Percentiles rank a stretch among this genome's conserved stretches.
phyloP scores from a whole-genome alignment of 2,797 vertebrate genomes.

The Squalus acanthias region DNA sequence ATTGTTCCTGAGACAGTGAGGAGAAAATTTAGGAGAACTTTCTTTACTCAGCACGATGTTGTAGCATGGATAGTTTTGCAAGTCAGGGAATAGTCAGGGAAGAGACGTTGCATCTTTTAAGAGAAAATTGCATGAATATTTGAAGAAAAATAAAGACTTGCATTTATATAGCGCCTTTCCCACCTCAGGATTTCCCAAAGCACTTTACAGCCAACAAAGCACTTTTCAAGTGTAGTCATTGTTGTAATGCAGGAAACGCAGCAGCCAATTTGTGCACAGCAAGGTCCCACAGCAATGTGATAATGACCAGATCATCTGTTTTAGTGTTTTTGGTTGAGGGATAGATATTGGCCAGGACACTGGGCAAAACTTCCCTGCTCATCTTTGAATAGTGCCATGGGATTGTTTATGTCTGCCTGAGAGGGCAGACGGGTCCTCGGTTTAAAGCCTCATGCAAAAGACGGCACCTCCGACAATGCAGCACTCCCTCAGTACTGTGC shows the following conservation, averaged over 20 bases:
- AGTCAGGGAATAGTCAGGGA: neutral
- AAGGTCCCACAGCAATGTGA: neutral
- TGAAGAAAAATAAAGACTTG: neutral
- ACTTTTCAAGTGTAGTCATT: neutral
- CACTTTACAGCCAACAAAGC: neutral
- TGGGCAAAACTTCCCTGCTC: neutral
- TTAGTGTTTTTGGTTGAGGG: neutral
- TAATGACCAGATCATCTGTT: neutral
- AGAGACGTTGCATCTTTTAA: neutral
- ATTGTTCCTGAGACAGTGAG: neutral
- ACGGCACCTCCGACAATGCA: too few species aligned
- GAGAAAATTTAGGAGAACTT: neutral
- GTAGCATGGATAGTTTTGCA: neutral
- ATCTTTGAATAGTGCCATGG: neutral
- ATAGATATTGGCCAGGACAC: neutral
- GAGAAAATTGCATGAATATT: neutral
- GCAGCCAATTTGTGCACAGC: neutral
- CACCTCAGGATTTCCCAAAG: neutral
- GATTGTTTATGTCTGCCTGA: neutral
- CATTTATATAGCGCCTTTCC: neutral
- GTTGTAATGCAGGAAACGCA: neutral
- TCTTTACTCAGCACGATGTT: neutral
- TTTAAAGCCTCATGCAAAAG: too few species aligned
- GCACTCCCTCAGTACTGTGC: too few species aligned
- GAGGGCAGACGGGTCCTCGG: too few species aligned